Evolutionary conservation across 1,140 invertebrate genomes (phyloP).

Genomic region (Caenorhabditis remanei): DNA sequence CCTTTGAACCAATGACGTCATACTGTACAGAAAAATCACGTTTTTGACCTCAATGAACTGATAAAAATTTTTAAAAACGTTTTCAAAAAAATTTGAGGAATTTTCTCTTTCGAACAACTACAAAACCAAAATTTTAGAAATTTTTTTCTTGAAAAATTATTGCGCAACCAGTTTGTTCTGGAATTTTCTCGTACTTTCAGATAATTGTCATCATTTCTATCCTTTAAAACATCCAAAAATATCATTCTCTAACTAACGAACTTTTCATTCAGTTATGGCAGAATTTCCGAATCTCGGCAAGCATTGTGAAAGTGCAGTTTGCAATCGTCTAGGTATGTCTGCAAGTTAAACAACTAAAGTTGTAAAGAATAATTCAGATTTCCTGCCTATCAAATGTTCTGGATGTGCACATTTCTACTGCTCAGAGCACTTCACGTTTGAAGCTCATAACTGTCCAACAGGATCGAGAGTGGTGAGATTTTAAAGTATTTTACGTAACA

Average conservation of each 20-base stretch:
- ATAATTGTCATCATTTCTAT: slow-evolving; percentile 40
- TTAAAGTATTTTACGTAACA: background rate
- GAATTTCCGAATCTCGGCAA: slow-evolving; percentile 55
- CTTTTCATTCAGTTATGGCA: background rate
- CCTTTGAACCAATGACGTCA: slow-evolving; percentile 40
- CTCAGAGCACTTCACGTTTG: slow-evolving; percentile 40
- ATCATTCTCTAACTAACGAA: background rate
- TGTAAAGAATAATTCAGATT: background rate
- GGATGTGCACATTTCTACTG: slow-evolving; percentile 30
- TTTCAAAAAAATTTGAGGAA: background rate
- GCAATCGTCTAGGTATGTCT: slow-evolving; percentile 33
- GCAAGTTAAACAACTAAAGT: background rate
- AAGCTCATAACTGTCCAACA: slow-evolving; percentile 34
- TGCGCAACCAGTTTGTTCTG: background rate
- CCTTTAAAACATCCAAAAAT: background rate
- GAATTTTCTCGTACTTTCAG: background rate
- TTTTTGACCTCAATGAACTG: background rate
- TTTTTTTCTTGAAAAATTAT: background rate
- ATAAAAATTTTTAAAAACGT: background rate
- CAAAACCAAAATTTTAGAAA: slow-evolving; percentile 33
- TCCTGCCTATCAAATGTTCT: slow-evolving; percentile 44
- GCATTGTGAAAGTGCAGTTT: slow-evolving; percentile 39
- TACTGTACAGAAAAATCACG: background rate
- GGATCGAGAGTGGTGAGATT: slow-evolving; percentile 1
- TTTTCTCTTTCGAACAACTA: background rate